Evolutionary conservation across 2,113 vertebrate species (phyloP), one percentile per base, ranked within the genome.

Genomic region (Atlantisia rogersi): DNA sequence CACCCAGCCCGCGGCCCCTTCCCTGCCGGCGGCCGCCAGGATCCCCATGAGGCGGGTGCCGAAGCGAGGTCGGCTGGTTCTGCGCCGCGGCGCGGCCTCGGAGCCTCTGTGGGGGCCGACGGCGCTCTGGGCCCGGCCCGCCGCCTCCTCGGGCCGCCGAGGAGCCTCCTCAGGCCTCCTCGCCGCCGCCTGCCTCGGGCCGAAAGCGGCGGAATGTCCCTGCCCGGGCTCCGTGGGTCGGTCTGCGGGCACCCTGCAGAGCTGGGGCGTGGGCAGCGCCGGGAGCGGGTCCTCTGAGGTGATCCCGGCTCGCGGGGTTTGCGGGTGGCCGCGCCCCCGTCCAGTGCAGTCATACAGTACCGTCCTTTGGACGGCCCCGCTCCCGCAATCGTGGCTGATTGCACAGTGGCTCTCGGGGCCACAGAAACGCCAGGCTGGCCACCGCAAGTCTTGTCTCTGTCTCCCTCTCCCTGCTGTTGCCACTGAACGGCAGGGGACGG

Each of bases 401-500:
- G 4, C 4, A 4, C 0, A 14, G 58, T 56, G 39, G 7, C 14
- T 42, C 13, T 4, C 17, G 12, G 24, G 44, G 7, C 4, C 55
- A 4, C 40, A 9, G 42, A 19, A 74, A 22, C 39, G 46, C 37
- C 82, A 26, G 52, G 22, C n/a, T 50, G 78, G 44, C 19, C n/a
- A 14, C 55, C 22, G 4, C 29, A 15, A 25, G 52, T 59, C 10
- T 0, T 28, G 8, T 40, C 65, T 24, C 76, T 16, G 3, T 15
- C 3, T 19, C 44, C 52, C 21, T 24, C n/a, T 46, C 21, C 7
- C 26, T 11, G 8, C 17, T 9, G 10, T 25, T 55, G 19, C 32
- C 15, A 7, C 0, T 20, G 48, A 48, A 48, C 48, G 21, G 48
- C 48, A 48, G 21, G 48, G 48, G 22, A 48, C 48, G 0, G 52